These are phyloP conservation scores for Coptodon rendalli DNA, from an alignment of 2,113 vertebrate genomes.

Conservation along the genomic window DNA sequence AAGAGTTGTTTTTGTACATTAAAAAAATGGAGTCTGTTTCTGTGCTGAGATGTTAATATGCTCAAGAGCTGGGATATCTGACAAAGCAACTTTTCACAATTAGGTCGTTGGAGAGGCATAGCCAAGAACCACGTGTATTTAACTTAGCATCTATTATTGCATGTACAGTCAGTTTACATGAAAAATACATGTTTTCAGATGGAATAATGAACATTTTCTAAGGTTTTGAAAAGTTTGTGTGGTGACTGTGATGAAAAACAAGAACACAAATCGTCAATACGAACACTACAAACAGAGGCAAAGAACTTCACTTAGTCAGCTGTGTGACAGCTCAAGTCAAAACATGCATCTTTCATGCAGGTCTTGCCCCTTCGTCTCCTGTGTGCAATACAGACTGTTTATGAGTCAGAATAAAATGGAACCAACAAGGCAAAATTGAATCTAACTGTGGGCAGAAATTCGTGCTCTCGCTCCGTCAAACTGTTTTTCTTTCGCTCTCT, in stretches of 20 bases:
- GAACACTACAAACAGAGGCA: neutral
- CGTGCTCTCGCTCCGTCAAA: neutral
- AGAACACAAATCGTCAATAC: neutral
- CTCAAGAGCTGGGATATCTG: neutral
- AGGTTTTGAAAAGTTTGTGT: neutral
- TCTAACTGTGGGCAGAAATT: constrained; percentile 16
- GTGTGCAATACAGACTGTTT: constrained; percentile 7
- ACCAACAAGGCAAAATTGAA: constrained; percentile 2
- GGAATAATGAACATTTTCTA: neutral
- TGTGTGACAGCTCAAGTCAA: neutral
- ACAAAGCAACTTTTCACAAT: neutral
- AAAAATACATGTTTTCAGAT: neutral
- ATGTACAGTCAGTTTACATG: neutral
- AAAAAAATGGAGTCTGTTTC: neutral
- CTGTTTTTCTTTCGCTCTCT: neutral
- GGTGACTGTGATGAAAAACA: neutral
- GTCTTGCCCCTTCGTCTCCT: constrained; percentile 24
- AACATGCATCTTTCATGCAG: constrained; percentile 45
- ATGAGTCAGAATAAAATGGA: constrained; percentile 22
- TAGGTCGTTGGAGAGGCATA: neutral
- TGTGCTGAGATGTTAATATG: neutral
- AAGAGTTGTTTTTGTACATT: neutral
- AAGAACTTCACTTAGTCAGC: neutral
- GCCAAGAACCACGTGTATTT: neutral
- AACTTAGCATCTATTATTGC: neutral